Base-by-base conservation (phyloP, 2,888 invertebrate genomes). In the Ochropacha duplaris region DNA sequence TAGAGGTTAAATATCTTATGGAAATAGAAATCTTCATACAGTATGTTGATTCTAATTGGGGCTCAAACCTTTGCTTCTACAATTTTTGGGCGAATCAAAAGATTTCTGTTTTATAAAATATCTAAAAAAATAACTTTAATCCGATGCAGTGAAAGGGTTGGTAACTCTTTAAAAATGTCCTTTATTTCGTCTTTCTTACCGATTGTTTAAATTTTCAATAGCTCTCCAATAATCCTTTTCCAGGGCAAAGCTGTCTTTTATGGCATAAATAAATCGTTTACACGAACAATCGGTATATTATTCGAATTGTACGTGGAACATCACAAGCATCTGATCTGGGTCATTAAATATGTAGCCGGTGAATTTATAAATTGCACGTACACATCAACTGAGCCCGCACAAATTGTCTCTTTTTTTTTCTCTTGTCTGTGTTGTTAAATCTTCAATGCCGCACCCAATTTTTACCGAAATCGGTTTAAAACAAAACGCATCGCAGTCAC, bases 231-330 rank as follows among this genome's bases (percentile, higher is more conserved):
- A 52, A 52, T 52, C 51, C 31, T 52, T 44, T 1, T 44, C 9
- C 31, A 52, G 11, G 19, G 31, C 51, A 22, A 19, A 19, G 12
- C 51, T 16, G 51, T 9, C 19, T 52, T 52, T 34, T 14, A 52
- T 22, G 52, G 12, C 31, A 16, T 52, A 52, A 52, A 52, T 52
- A 52, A 52, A 52, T 34, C 52, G 52, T 31, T 52, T 51, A 52
- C 31, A 31, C 52, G 31, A 31, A 52, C 52, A 22, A 31, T 52
- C 52, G 28, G 12, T 52, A 19, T 52, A 52, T 51, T 31, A 31
- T 52, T 22, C 52, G 9, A 34, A n/a, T 36, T 36, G 36, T n/a
- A 36, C 9, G 52, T 52, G 4, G 19, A 51, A 31, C 51, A 51
- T 51, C 28, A 51, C 16, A n/a, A 51, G 31, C 31, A 19, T 19